These are phyloP conservation scores for Protonemura montana DNA, from an alignment of 2,888 invertebrate genomes.

Conservation along the genomic window DNA sequence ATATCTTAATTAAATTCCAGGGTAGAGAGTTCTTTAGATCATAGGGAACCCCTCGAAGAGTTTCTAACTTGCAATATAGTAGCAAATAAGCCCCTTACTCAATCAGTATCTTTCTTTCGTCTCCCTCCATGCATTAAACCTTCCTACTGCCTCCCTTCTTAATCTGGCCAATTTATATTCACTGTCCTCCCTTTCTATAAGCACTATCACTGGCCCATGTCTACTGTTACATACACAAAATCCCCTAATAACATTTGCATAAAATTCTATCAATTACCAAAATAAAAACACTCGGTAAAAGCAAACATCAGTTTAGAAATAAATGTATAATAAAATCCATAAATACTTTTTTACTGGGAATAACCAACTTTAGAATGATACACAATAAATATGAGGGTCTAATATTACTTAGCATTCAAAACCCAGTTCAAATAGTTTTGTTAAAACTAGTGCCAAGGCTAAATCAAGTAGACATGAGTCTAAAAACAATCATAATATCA, in stretches of 20 bases:
- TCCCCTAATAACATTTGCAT: background rate
- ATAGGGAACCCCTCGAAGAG: background rate
- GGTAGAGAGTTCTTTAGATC: background rate
- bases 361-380: too few species aligned
- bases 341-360: too few species aligned
- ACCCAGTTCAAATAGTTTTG: too few species aligned
- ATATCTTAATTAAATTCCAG: conserved; percentile 24
- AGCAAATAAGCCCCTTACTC: conserved; percentile 12
- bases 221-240: background rate
- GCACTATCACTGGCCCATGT: background rate
- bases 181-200: background rate
- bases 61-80: background rate
- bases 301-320: background rate
- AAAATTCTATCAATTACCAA: background rate
- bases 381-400: too few species aligned
- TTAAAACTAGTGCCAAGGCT: too few species aligned
- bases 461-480: too few species aligned
- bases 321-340: too few species aligned
- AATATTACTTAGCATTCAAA: too few species aligned
- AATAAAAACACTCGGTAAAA: background rate
- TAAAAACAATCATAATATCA: too few species aligned
- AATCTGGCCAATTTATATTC: background rate
- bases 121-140: background rate
- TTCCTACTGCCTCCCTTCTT: background rate
- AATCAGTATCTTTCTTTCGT: background rate